These are phyloP conservation scores for Pholis gunnellus DNA, from an alignment of 2,113 vertebrate species.

Conservation along the genomic window DNA sequence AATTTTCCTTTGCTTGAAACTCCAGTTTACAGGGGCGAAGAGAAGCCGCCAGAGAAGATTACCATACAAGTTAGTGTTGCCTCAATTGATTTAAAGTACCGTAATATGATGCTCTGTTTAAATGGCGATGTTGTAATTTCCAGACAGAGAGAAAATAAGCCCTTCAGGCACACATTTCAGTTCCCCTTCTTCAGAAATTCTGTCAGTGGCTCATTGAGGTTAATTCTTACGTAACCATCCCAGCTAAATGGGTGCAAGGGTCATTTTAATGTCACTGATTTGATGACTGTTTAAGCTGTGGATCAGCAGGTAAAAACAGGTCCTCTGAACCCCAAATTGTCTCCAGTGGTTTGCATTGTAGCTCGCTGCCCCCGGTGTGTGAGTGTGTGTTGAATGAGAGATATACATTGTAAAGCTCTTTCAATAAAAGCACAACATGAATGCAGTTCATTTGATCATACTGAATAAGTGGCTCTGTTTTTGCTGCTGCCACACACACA, in stretches of 20 bases:
- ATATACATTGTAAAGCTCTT: not conserved
- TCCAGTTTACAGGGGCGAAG: not conserved
- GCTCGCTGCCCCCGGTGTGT: not conserved
- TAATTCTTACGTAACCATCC: slow-evolving; percentile 2
- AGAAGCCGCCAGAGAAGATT: not conserved
- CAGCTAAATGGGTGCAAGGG: not conserved
- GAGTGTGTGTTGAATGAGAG: not conserved
- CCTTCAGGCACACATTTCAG: slow-evolving; percentile 15
- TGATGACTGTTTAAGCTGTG: slow-evolving; percentile 6
- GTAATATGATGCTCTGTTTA: slow-evolving; percentile 19
- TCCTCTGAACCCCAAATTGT: not conserved
- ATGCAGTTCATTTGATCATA: not conserved
- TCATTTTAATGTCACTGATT: not conserved
- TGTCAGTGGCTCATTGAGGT: slow-evolving; percentile 4
- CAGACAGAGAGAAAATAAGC: slow-evolving; percentile 11
- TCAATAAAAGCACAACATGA: not conserved
- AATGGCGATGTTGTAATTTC: slow-evolving; percentile 25
- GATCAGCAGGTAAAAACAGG: not conserved
- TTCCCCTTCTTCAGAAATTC: slow-evolving; percentile 12
- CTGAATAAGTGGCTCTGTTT: not conserved
- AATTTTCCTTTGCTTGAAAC: not conserved
- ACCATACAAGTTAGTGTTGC: not conserved
- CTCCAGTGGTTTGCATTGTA: not conserved
- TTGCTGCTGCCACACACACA: not conserved
- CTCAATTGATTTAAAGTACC: slow-evolving; percentile 8